Percentiles rank a stretch among this genome's conserved stretches.
These are phyloP conservation scores for Loriculus beryllinus DNA, from an alignment of 2,797 vertebrate species.

Conservation along the genomic window DNA sequence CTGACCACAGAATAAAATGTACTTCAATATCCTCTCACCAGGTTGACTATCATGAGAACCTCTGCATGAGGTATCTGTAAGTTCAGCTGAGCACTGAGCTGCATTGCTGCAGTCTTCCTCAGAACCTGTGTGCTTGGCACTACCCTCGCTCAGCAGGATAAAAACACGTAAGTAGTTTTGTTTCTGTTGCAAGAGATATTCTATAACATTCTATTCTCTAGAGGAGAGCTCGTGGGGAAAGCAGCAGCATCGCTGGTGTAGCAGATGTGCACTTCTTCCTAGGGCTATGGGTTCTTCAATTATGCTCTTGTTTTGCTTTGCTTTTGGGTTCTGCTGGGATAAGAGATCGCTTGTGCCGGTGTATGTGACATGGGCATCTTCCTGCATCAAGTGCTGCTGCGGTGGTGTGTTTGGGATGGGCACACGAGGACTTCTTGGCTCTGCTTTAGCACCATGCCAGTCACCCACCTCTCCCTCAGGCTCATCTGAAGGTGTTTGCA, in stretches of 20 bases:
- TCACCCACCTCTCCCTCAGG: neutral
- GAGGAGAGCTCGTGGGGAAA: neutral
- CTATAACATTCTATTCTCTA: neutral
- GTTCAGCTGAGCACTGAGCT: neutral
- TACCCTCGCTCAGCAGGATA: neutral
- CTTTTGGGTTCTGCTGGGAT: neutral
- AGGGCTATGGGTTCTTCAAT: neutral
- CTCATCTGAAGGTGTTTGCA: neutral
- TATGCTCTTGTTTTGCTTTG: neutral
- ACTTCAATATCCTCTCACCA: neutral
- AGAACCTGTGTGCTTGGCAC: neutral
- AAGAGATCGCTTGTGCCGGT: fast-evolving
- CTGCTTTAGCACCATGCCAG: neutral
- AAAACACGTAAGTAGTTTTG: fast-evolving
- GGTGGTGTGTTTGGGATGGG: fast-evolving
- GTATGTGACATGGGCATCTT: fast-evolving
- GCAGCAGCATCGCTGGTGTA: fast-evolving
- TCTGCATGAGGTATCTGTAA: neutral
- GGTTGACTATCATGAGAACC: neutral
- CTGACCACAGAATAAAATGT: neutral
- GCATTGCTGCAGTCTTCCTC: neutral
- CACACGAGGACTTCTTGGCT: fast-evolving
- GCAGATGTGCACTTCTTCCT: neutral
- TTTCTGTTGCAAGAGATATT: neutral
- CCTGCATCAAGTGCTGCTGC: fast-evolving